Percentiles rank a stretch among this genome's conserved stretches.
Conservation (phyloP, 2,113 vertebrate species). For the Psilopsiagon aymara region DNA sequence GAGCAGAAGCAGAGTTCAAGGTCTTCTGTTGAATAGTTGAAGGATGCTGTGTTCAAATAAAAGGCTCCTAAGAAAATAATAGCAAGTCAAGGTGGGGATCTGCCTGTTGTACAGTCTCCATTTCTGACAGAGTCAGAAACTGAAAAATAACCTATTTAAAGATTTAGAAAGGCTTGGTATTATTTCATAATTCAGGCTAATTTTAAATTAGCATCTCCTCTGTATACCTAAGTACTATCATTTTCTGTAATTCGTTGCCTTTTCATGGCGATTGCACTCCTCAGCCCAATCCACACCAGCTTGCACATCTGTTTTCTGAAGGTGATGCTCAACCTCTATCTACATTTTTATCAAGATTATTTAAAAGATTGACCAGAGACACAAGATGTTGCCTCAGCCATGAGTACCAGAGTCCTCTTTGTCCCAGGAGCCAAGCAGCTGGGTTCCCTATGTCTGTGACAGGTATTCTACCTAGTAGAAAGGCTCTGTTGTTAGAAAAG, state of each 20-base stretch:
- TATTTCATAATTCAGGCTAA: neutral
- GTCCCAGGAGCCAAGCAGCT: neutral
- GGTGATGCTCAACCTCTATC: neutral
- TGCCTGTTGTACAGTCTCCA: neutral
- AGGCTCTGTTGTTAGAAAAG: neutral
- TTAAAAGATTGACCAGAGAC: neutral
- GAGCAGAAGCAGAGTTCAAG: slow-evolving; percentile 57
- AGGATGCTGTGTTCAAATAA: slow-evolving; percentile 59
- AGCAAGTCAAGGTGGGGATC: slow-evolving; percentile 34
- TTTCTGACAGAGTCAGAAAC: neutral
- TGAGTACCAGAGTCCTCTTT: neutral
- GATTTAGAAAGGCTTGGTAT: neutral
- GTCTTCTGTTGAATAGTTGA: slow-evolving; percentile 51
- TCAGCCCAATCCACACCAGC: neutral
- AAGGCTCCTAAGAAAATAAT: slow-evolving; percentile 48
- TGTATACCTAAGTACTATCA: neutral
- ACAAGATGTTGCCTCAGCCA: neutral
- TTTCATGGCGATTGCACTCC: neutral
- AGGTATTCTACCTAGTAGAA: neutral
- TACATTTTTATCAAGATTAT: neutral
- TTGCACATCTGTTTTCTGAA: neutral
- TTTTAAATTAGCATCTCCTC: neutral
- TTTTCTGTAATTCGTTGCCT: neutral
- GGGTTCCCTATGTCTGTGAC: neutral
- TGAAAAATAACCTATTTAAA: slow-evolving; percentile 10